Evolutionary conservation across 2,113 vertebrate genomes (phyloP), one percentile per base, ranked within the genome.

Genomic region (Nerophis ophidion): DNA sequence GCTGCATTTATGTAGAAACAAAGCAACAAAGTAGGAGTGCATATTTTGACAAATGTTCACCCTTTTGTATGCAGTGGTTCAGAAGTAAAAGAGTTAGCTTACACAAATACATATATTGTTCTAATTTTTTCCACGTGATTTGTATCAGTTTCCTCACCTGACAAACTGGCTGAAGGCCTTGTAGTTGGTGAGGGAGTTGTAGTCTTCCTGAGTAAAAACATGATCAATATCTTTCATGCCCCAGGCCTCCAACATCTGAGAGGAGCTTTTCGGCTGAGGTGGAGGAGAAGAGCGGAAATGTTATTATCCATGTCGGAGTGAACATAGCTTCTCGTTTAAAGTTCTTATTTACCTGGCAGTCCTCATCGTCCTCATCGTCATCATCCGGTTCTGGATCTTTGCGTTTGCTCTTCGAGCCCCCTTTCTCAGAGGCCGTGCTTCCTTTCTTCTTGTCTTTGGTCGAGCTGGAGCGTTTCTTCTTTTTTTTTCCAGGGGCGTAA

Each of bases 101-200:
- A 38, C 36, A 38, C 36, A 38, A 11, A 60, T 5, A 54, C 4
- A 26, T 26, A 26, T 3, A 4, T 26, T 26, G 26, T 26, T 26
- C 0, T 26, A 26, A 26, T 26, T 26, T 26, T 7, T 48, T 16
- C 17, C n/a, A 48, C 13, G 15, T 13, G 8, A 34, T 58, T 15
- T 16, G 15, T 33, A 58, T 48, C 2, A 7, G 40, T 75, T 48
- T 48, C 1, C 62, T 69, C 71, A 98, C 96, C 96, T 93, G 83
- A 99, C 94, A 87, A 98, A 98, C 86, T 99, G 96, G 75, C 96
- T 99, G 84, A 98, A 99, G 70, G 95, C 95, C 87, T 99, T 99
- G 74, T 99, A 99, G 87, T 99, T 99, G 70, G 96, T 99, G 56
- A 99, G 93, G 17, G 95, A 93, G 45, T 88, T 94, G 65, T 99